Evolutionary conservation across 2,113 vertebrate species (phyloP).

Genomic region (Brachirus orientalis): DNA sequence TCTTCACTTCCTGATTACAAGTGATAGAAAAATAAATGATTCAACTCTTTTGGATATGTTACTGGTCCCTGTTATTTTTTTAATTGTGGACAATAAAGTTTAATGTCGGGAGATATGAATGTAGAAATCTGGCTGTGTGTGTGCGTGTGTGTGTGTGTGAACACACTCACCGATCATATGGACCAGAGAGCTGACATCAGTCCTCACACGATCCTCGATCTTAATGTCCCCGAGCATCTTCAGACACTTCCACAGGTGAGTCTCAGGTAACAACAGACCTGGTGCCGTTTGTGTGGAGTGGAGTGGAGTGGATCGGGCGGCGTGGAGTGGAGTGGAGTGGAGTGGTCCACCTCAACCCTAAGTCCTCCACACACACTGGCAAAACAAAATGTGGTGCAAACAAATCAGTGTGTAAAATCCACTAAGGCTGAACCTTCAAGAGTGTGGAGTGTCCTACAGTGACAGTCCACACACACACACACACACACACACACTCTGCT

Average conservation of each 20-base stretch:
- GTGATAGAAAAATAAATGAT: no score
- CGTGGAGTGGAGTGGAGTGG: no score
- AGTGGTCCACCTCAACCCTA: no score
- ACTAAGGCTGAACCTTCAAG: background rate
- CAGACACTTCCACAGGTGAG: conserved; percentile 40
- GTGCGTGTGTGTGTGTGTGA: background rate
- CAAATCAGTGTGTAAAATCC: background rate
- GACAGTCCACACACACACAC: no score
- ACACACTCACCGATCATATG: conserved; percentile 84
- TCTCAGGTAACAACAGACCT: background rate
- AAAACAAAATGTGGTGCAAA: background rate
- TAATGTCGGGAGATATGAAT: no score
- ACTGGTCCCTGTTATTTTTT: no score
- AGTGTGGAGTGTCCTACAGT: background rate
- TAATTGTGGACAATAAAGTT: no score
- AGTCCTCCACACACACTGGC: background rate
- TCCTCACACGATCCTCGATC: conserved; percentile 73
- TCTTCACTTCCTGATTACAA: no score
- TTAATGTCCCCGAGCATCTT: conserved; percentile 86
- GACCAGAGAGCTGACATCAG: conserved; percentile 81
- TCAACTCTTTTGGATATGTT: no score
- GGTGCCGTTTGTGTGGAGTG: background rate
- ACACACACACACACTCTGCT: no score
- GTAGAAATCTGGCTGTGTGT: no score
- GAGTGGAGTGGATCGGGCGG: background rate